A percentile compares a stretch with the other conserved stretches of the same genome.
These are phyloP conservation scores for Monomorium pharaonis DNA, from an alignment of 1,140 invertebrate species.

Conservation along the genomic window DNA sequence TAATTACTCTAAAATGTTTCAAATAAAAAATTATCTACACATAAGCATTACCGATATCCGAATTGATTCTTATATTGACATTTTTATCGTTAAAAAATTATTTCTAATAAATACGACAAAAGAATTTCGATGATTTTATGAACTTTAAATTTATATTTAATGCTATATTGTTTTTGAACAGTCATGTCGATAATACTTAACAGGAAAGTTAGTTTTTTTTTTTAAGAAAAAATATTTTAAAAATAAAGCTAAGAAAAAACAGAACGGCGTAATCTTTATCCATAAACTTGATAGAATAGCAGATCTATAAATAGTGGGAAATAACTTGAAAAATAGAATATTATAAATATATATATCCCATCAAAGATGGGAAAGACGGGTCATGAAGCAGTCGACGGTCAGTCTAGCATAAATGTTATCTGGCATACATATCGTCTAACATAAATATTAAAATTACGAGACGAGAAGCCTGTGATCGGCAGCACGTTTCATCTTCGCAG, in stretches of 20 bases:
- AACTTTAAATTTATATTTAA: not conserved
- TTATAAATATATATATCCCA: no score
- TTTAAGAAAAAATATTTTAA: not conserved
- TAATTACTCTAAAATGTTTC: conserved; percentile 42
- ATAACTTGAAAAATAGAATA: not conserved
- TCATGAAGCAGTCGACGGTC: not conserved
- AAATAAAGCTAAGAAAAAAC: not conserved
- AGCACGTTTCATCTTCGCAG: conserved; percentile 51
- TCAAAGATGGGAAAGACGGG: not conserved
- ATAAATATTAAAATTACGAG: conserved; percentile 41
- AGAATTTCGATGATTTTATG: not conserved
- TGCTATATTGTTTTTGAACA: no score
- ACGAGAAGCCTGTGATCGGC: conserved; percentile 30
- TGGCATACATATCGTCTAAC: no score
- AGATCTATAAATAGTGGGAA: not conserved
- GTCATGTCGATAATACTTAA: no score
- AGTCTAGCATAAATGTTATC: conserved; percentile 28
- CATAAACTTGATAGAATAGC: not conserved
- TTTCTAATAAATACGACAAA: not conserved
- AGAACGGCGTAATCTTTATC: not conserved
- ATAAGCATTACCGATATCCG: not conserved
- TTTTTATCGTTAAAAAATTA: no score
- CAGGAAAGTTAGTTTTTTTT: not conserved
- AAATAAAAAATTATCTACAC: not conserved
- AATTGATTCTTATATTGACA: no score